Percentiles rank a stretch among this genome's conserved stretches.
These are phyloP conservation scores for Pantala flavescens DNA, from an alignment of 1,140 invertebrate species.

Conservation along the genomic window DNA sequence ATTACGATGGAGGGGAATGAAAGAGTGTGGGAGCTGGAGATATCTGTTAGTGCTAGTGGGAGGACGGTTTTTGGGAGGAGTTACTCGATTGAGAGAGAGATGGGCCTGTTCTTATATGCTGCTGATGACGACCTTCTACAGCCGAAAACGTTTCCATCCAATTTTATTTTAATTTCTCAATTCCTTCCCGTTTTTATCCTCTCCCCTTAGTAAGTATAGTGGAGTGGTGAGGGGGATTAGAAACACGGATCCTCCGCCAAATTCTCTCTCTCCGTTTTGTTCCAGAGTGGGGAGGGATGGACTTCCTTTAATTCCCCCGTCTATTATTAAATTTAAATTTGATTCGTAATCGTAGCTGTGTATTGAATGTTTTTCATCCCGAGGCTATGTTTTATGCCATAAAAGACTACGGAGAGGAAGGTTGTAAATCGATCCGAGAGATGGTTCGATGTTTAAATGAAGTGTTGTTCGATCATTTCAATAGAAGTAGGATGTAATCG, in stretches of 20 bases:
- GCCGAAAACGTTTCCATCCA: background rate
- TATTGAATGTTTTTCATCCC: too few species aligned
- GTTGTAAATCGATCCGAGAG: too few species aligned
- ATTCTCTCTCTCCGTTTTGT: background rate
- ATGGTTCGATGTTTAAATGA: too few species aligned
- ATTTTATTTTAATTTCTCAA: slow-evolving; percentile 9
- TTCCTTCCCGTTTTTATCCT: background rate
- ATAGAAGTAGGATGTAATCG: too few species aligned
- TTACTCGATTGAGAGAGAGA: background rate
- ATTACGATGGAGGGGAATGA: background rate
- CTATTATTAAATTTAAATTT: slow-evolving; percentile 1
- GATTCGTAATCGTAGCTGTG: background rate
- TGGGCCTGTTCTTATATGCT: background rate
- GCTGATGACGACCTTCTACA: background rate
- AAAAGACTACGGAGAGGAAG: too few species aligned
- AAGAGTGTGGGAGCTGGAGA: background rate
- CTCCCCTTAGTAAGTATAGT: background rate
- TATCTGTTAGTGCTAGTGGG: background rate
- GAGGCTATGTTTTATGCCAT: too few species aligned
- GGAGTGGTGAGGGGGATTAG: background rate
- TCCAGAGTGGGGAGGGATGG: background rate
- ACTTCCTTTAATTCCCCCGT: background rate
- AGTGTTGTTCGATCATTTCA: too few species aligned
- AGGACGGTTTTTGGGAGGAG: background rate
- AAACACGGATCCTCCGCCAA: background rate